These are phyloP conservation scores for Solen grandis DNA, from an alignment of 1,140 invertebrate species.

Conservation along the genomic window DNA sequence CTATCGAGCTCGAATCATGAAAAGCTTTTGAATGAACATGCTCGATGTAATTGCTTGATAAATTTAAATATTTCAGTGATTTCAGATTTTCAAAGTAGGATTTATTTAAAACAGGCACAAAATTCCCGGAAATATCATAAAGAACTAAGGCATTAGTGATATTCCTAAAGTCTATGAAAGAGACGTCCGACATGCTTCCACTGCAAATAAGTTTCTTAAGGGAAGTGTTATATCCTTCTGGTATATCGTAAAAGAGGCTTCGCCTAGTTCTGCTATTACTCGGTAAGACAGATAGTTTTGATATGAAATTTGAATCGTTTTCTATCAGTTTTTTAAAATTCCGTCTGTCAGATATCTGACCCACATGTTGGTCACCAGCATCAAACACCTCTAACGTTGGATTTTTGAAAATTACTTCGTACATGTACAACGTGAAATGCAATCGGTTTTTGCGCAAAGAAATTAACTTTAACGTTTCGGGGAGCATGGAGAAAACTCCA, in stretches of 20 bases:
- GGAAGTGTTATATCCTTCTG: too few relatives aligned
- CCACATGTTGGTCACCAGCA: conserved; percentile 18
- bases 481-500: conserved; percentile 17
- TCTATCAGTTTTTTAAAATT: too few relatives aligned
- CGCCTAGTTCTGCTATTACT: too few relatives aligned
- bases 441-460: conserved; percentile 27
- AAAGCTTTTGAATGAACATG: conserved; percentile 4
- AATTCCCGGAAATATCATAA: conserved; percentile 39
- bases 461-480: conserved; percentile 1
- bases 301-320: too few relatives aligned
- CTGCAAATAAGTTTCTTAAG: conserved; percentile 16
- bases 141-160: conserved; percentile 12
- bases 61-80: conserved; percentile 17
- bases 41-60: conserved; percentile 38
- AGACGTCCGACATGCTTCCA: conserved; percentile 1
- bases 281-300: too few relatives aligned
- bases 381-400: conserved; percentile 20
- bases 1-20: background rate
- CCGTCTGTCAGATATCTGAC: background rate
- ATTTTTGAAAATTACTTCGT: conserved; percentile 30
- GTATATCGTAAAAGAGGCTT: too few relatives aligned
- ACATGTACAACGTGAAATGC: background rate
- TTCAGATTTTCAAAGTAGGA: background rate
- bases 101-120: background rate
- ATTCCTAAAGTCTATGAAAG: conserved; percentile 3